phyloP scores from a whole-genome alignment of 2,113 vertebrate genomes.

The Saguinus midas region DNA sequence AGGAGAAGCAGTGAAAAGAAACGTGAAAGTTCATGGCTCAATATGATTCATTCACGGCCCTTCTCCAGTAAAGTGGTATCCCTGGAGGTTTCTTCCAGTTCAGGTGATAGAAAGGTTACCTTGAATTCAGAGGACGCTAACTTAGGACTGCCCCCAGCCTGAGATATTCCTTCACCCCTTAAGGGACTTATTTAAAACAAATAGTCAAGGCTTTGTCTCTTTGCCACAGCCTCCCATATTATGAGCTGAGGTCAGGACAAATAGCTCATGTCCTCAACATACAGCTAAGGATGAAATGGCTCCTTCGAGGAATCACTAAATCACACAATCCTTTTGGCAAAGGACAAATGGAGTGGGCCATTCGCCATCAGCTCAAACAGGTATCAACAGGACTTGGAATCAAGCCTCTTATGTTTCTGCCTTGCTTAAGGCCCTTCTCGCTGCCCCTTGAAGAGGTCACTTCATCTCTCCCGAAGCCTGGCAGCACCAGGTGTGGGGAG shows the following conservation, averaged over 20 bases:
- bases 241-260: conserved; percentile 54
- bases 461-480: not conserved
- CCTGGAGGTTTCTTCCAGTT: not conserved
- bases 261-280: conserved; percentile 44
- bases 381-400: conserved; percentile 51
- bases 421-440: conserved; percentile 18
- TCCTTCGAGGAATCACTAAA: conserved; percentile 60
- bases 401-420: conserved; percentile 21
- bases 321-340: conserved; percentile 56
- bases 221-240: conserved; percentile 18
- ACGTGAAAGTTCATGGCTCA: not conserved
- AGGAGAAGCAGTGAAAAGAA: not conserved
- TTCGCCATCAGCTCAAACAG: conserved; percentile 28
- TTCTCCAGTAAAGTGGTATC: conserved; percentile 45
- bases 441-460: conserved; percentile 27
- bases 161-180: conserved; percentile 28
- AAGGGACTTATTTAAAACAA: conserved; percentile 65
- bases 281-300: conserved; percentile 46
- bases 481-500: not conserved
- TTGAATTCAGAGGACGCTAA: conserved; percentile 51
- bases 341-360: conserved; percentile 57
- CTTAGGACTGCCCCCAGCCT: conserved; percentile 15
- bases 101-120: conserved; percentile 22
- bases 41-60: not conserved
- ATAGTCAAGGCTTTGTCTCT: conserved; percentile 50